These are phyloP conservation scores for Suricata suricatta DNA, from an alignment of 2,113 vertebrate species.

Conservation along the genomic window DNA sequence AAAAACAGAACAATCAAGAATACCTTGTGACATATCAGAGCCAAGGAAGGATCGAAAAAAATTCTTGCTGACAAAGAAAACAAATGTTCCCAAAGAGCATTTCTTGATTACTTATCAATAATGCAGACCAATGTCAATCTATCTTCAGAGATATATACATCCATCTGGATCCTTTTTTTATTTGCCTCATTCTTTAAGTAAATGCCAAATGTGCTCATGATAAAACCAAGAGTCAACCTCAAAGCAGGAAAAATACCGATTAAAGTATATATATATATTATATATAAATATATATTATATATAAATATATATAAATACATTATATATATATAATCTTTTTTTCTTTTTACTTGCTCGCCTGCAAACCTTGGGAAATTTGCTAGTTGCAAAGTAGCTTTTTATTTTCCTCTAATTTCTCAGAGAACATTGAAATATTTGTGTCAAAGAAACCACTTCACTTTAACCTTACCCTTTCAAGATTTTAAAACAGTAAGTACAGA, in stretches of 20 bases:
- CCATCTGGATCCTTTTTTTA: neutral
- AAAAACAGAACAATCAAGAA: constrained; percentile 7
- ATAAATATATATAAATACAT: no score
- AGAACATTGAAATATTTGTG: neutral
- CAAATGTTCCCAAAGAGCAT: neutral
- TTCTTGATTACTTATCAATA: constrained; percentile 72
- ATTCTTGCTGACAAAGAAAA: constrained; percentile 45
- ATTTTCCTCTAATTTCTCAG: constrained; percentile 16
- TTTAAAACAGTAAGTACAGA: neutral
- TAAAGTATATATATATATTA: no score
- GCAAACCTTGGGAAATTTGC: neutral
- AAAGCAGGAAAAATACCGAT: constrained; percentile 4
- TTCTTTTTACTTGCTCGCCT: neutral
- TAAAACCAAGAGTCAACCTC: constrained; percentile 34
- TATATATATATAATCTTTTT: neutral
- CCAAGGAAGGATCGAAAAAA: constrained; percentile 11
- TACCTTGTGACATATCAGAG: neutral
- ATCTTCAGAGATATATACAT: neutral
- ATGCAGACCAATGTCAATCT: constrained; percentile 34
- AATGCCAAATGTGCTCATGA: constrained; percentile 11
- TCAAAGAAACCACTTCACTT: neutral
- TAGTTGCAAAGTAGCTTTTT: constrained; percentile 24
- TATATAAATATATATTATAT: no score
- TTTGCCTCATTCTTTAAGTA: constrained; percentile 48
- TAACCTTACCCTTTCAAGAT: neutral